Evolutionary conservation across 2,888 invertebrate genomes (phyloP).

Genomic region (Amphimallon solstitiale): DNA sequence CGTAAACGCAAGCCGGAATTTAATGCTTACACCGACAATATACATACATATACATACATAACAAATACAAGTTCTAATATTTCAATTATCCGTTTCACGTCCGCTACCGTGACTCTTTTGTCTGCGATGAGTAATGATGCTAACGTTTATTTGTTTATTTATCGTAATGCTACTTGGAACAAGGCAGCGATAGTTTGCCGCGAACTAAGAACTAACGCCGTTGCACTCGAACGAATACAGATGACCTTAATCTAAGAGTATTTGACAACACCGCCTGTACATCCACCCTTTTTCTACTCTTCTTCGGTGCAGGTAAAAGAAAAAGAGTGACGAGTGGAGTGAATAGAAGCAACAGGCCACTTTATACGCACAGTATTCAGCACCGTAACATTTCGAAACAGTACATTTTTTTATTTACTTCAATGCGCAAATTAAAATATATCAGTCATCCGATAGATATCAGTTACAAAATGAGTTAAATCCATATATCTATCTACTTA

Average conservation of each 20-base stretch:
- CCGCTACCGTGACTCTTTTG: slow-evolving; percentile 36
- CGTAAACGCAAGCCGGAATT: slow-evolving; percentile 36
- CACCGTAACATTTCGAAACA: too few species aligned
- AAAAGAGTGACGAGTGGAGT: slow-evolving; percentile 15
- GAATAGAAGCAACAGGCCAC: slow-evolving; percentile 18
- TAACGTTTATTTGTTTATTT: slow-evolving; percentile 34
- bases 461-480: too few species aligned
- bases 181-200: background rate
- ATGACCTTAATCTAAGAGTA: background rate
- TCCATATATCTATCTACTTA: too few species aligned
- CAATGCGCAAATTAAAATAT: too few species aligned
- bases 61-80: slow-evolving; percentile 30
- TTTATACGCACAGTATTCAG: background rate
- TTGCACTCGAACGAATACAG: slow-evolving; percentile 9
- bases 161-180: slow-evolving; percentile 24
- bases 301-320: slow-evolving; percentile 16
- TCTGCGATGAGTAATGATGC: slow-evolving; percentile 36
- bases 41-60: too few species aligned
- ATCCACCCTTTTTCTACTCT: slow-evolving; percentile 5
- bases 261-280: slow-evolving; percentile 20
- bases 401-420: too few species aligned
- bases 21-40: slow-evolving; percentile 36
- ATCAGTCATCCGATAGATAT: too few species aligned
- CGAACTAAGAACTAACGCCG: background rate
- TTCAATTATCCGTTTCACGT: slow-evolving; percentile 32